Evolutionary conservation across 2,797 vertebrate genomes (phyloP), one percentile per base, ranked within the genome.

Genomic region (Poeciliopsis turneri): DNA sequence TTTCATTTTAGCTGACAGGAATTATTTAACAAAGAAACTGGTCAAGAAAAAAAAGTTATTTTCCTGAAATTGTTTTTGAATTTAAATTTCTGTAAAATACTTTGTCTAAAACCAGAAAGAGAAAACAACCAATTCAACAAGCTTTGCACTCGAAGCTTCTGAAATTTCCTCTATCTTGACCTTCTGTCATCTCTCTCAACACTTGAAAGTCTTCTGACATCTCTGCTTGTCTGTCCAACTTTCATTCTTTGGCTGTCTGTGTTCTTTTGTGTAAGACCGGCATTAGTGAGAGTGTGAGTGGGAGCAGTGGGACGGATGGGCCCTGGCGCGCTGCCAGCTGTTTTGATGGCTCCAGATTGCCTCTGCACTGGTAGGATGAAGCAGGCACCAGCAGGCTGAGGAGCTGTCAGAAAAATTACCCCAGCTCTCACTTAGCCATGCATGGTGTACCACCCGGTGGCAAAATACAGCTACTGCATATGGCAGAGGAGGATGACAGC

Each of bases 371-470:
- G 91, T 94, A 92, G 91, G 94, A 92, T 74, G 91, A 78, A 92
- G 90, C 92, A 92, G 92, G 93, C 93, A 93, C 94, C 94, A 92
- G 93, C 82, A 94, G 92, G 86, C 92, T 68, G 80, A 83, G 83
- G 90, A 93, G 91, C 94, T 93, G 94, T 95, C 95, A 87, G 87
- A 88, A 88, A 91, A 93, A 96, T 96, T 95, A 93, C 83, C 71
- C 86, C 92, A 88, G 77, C 93, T 83, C 94, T 96, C 94, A 86
- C 92, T 97, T 97, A 94, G 92, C 92, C 93, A 95, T 95, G 96
- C 93, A 87, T 95, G 92, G 95, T 97, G 89, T 97, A 96, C 97
- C 97, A 96, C 96, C 97, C 96, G 96, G 97, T 98, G 97, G 97
- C 96, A 95, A 94, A 94, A 93, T 93, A 87, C 93, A 88, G 95